These are phyloP conservation scores for Thumatha senex DNA, from an alignment of 2,888 invertebrate species.

Conservation along the genomic window DNA sequence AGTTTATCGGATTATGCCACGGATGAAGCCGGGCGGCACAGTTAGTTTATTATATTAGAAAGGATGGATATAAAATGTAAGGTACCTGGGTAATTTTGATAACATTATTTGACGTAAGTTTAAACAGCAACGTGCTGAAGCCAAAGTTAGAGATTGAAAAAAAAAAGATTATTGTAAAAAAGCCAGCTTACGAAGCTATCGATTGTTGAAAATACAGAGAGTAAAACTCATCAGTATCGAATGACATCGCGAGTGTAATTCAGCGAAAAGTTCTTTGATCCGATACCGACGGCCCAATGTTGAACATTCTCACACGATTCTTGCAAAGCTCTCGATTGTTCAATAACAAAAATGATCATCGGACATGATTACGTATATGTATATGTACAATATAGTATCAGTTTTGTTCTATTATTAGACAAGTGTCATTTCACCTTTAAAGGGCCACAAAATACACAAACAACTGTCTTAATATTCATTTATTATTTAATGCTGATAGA, in stretches of 20 bases:
- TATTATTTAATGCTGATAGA: neutral
- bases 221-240: conserved; percentile 54
- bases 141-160: too few relatives aligned
- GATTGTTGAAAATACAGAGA: conserved; percentile 49
- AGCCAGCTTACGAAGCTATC: conserved; percentile 26
- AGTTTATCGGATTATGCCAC: too few relatives aligned
- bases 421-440: conserved; percentile 20
- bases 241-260: conserved; percentile 62
- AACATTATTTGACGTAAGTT: too few relatives aligned
- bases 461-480: neutral
- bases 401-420: conserved; percentile 33
- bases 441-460: neutral
- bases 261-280: conserved; percentile 74
- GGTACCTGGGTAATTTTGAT: too few relatives aligned
- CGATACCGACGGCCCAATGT: conserved; percentile 67
- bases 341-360: conserved; percentile 64
- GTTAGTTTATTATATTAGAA: too few relatives aligned
- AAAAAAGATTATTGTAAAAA: too few relatives aligned
- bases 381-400: too few relatives aligned
- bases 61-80: too few relatives aligned
- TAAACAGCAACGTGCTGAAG: too few relatives aligned
- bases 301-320: conserved; percentile 77
- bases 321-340: conserved; percentile 48
- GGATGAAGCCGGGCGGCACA: too few relatives aligned
- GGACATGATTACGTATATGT: conserved; percentile 32